Conservation (phyloP, 2,113 vertebrate species). For the Miniopterus natalensis region DNA sequence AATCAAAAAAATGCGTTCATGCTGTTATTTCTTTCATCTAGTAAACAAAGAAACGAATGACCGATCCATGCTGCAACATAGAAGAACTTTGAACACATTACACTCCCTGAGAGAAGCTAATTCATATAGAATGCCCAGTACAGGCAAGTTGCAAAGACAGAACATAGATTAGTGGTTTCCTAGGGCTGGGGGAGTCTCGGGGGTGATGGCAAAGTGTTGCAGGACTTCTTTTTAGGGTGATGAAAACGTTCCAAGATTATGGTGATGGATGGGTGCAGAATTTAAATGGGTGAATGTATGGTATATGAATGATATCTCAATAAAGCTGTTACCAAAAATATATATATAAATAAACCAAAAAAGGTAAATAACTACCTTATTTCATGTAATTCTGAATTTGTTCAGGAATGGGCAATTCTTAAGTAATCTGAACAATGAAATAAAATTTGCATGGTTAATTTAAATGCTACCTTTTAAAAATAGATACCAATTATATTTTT, state of each 20-base stretch:
- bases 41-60: not conserved
- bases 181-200: not conserved
- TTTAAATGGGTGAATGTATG: not conserved
- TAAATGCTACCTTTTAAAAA: constrained; percentile 42
- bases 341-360: not conserved
- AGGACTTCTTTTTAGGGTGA: not conserved
- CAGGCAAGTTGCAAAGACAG: not conserved
- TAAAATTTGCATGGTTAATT: constrained; percentile 3
- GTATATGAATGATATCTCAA: not conserved
- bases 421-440: not conserved
- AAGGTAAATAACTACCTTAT: not conserved
- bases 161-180: not conserved
- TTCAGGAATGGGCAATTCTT: not conserved
- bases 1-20: not conserved
- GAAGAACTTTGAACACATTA: not conserved
- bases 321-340: not conserved
- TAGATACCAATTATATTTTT: not conserved
- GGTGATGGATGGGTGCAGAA: not conserved
- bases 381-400: constrained; percentile 8
- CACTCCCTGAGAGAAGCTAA: no score
- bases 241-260: not conserved
- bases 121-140: not conserved
- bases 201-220: not conserved
- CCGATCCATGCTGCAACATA: not conserved
- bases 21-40: not conserved